Base-by-base conservation (phyloP, 2,888 invertebrate genomes). In the Ecdyonurus torrentis region DNA sequence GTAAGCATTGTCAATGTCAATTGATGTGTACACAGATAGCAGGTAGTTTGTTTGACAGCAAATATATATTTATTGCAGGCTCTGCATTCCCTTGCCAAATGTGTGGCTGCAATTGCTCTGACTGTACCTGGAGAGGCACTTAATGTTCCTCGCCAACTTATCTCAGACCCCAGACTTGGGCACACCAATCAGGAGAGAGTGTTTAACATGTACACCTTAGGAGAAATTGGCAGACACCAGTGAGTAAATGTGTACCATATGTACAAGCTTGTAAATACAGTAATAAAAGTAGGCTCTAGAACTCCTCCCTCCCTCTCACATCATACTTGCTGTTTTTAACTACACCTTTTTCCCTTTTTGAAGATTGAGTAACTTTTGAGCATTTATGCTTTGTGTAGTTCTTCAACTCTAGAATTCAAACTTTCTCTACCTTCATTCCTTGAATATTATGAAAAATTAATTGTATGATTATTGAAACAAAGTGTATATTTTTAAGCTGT, bases 181-280 rank as follows among this genome's bases (percentile, higher is more conserved):
- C 78, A 83, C 64, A 81, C 79, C 64, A 92, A 93, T 73, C 83
- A 88, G 1, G 89, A 93, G 68, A 87, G 91, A 70, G 87, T 97
- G 70, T 97, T 99, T 78, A 90, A 95, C 23, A 78, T 99, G 64
- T 79, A 98, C 25, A 91, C 97, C 23, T 86, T 99, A 68, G 99
- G 98, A 0, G 99, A 99, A 81, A 95, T 99, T 69, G 99, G 99
- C 3, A 81, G 92, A 67, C 90, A 93, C 71, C 84, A 94, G 88
- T 91, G 77, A 82, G 86, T 80, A 66, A n/a, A n/a, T n/a, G n/a
- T n/a, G n/a, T n/a, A n/a, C n/a, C n/a, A n/a, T n/a, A n/a, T n/a
- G n/a, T n/a, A n/a, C n/a, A n/a, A n/a, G n/a, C n/a, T n/a, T n/a
- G n/a, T n/a, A n/a, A n/a, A n/a, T n/a, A n/a, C n/a, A n/a, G n/a